Evolutionary conservation across 2,113 vertebrate genomes (phyloP), one percentile per base, ranked within the genome.

Genomic region (Boulengeromyrus knoepffleri): DNA sequence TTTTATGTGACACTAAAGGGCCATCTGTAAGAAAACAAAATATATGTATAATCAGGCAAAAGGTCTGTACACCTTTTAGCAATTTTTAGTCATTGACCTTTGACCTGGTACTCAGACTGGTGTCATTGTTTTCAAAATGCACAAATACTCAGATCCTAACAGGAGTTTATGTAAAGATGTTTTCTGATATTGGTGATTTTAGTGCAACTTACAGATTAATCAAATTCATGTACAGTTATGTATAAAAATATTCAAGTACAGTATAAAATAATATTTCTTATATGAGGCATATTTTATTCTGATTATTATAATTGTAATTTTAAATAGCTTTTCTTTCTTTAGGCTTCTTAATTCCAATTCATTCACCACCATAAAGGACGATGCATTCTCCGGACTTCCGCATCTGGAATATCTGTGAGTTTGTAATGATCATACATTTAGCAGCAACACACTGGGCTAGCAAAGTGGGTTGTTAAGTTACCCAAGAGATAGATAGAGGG

Each of bases 351-450:
- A 99, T 96, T 99, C 99, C 90, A 99, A 99, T 94, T 97, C 98
- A 45, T 97, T 99, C 39, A 97, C 97, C 9, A 95, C 97, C 92
- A 96, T 99, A 94, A 96, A 97, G 90, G 98, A 99, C 80, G 98
- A 99, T 93, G 97, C 99, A n/a, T 99, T 99, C 92, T 96, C 97
- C 92, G 99, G 98, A 36, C 98, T 99, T 90, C 96, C 98, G 88
- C 98, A 99, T 92, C 97, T 99, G 1, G 99, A 99, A 91, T 99
- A 99, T 94, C 95, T 99, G 99, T 99, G 96, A 98, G 99, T 97
- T 90, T 6, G 49, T 53, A 12, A 36, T 36, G 8, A 53, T 17
- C 4, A 9, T 27, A 1, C 17, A 31, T 36, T 27, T 52, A 47
- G 27, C 45, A 15, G 27, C 10, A 52, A 47, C 13, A 27, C 84